A percentile compares a stretch with the other conserved stretches of the same genome.
Conservation (phyloP, 2,888 invertebrate species). For the Pterobdella sp. region DNA sequence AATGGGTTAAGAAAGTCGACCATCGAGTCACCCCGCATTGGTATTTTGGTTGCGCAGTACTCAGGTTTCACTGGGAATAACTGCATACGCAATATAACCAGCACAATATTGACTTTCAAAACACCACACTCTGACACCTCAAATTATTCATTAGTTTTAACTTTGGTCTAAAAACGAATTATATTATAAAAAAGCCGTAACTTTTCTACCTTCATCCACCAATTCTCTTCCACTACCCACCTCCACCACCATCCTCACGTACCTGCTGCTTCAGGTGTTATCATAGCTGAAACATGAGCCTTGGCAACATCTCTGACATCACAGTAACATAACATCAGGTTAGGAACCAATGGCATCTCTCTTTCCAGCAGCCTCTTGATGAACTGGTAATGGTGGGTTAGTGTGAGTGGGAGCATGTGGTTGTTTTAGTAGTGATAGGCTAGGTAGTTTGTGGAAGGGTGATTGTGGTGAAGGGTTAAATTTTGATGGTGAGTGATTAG, state of each 20-base stretch:
- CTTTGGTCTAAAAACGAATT: no score
- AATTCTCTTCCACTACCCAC: not conserved
- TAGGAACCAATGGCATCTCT: conserved; percentile 49
- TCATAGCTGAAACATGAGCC: conserved; percentile 35
- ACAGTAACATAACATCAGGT: conserved; percentile 52
- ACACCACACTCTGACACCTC: no score
- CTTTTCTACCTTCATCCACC: not conserved
- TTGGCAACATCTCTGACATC: conserved; percentile 56
- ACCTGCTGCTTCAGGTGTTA: conserved; percentile 41
- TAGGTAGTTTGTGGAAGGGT: not conserved
- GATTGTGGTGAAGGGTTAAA: no score
- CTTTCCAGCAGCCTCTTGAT: conserved; percentile 47
- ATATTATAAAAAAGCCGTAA: no score
- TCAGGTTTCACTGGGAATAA: no score
- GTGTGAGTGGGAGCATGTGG: not conserved
- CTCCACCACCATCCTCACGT: not conserved
- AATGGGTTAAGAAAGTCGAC: no score
- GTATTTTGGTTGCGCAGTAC: no score
- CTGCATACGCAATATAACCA: no score
- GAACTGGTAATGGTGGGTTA: conserved; percentile 39
- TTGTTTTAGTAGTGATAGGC: not conserved
- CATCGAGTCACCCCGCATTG: no score
- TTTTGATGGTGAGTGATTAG: no score
- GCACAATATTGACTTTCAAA: no score
- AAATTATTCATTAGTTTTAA: no score